phyloP scores from a whole-genome alignment of 2,888 invertebrate species.

The Megaustenia siamemsis region DNA sequence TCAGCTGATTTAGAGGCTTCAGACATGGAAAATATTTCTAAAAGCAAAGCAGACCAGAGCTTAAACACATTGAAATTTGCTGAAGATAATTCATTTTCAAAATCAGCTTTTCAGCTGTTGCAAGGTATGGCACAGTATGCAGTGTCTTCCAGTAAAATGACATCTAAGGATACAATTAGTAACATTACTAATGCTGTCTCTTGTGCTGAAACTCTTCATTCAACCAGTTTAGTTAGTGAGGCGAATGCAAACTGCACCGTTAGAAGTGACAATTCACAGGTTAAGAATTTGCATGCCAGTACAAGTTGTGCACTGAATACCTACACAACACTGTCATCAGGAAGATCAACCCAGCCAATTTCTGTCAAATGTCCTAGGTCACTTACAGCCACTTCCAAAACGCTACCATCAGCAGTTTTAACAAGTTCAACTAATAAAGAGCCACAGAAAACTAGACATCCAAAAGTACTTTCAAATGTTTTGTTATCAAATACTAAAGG shows the following conservation, averaged over 20 bases:
- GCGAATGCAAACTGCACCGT: not conserved
- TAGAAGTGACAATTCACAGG: not conserved
- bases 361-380: not conserved
- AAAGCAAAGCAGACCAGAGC: not conserved
- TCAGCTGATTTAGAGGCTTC: not conserved
- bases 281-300: not conserved
- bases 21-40: not conserved
- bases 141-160: not conserved
- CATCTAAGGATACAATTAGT: not conserved
- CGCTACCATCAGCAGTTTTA: not conserved
- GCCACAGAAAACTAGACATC: not conserved
- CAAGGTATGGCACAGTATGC: constrained; percentile 22
- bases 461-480: not conserved
- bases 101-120: constrained; percentile 12
- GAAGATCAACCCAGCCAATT: not conserved
- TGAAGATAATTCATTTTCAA: not conserved
- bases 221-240: not conserved
- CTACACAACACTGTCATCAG: not conserved
- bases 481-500: not conserved
- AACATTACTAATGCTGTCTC: not conserved
- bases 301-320: not conserved
- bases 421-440: not conserved
- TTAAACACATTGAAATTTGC: not conserved
- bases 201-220: not conserved
- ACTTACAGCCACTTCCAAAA: not conserved